phyloP scores from a whole-genome alignment of 1,140 invertebrate genomes.

The Neodiprion pinetum region DNA sequence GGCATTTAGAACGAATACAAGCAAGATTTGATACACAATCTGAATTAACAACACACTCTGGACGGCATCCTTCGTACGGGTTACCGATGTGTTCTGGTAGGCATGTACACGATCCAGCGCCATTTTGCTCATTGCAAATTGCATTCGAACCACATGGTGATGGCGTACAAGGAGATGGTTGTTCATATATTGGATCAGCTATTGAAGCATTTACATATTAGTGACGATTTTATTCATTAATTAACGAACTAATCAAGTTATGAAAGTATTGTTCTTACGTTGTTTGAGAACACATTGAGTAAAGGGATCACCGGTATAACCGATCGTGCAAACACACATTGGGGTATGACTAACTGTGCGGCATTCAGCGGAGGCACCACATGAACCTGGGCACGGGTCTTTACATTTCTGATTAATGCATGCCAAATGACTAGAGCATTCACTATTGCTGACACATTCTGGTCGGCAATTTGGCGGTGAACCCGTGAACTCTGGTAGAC shows the following conservation, averaged over 20 bases:
- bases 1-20: constrained; percentile 58
- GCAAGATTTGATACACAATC: constrained; percentile 55
- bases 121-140: constrained; percentile 48
- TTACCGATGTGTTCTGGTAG: constrained; percentile 58
- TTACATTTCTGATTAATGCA: constrained; percentile 74
- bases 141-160: constrained; percentile 60
- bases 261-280: constrained; percentile 28
- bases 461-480: constrained; percentile 71
- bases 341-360: constrained; percentile 71
- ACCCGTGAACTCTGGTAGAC: constrained; percentile 68
- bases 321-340: constrained; percentile 67
- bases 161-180: constrained; percentile 21
- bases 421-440: constrained; percentile 68
- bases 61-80: constrained; percentile 71
- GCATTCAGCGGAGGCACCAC: constrained; percentile 71
- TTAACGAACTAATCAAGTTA: not conserved
- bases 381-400: constrained; percentile 72
- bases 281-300: constrained; percentile 57
- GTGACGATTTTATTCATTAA: not conserved
- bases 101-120: constrained; percentile 50
- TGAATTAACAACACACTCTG: constrained; percentile 52
- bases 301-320: constrained; percentile 69
- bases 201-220: not conserved
- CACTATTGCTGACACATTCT: constrained; percentile 71
- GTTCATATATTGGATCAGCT: not conserved